These are phyloP conservation scores for Malurus leucopterus DNA, from an alignment of 2,797 vertebrate genomes.

Conservation along the genomic window DNA sequence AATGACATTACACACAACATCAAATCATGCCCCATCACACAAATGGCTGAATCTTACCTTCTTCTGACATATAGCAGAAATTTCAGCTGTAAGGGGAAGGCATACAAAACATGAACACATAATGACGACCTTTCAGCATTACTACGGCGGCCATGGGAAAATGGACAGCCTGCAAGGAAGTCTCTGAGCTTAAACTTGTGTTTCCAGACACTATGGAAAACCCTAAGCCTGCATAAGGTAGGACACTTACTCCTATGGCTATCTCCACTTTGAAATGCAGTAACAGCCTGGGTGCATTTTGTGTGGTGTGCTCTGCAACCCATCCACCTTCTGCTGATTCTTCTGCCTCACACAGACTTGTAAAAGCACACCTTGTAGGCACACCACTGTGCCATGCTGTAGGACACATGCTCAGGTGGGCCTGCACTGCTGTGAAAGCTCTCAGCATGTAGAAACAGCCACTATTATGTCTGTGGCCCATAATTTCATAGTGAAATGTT, in stretches of 20 bases:
- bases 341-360: not conserved
- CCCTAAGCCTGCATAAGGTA: not conserved
- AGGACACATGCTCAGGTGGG: not conserved
- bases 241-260: not conserved
- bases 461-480: not conserved
- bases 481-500: not conserved
- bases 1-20: slow-evolving; percentile 64
- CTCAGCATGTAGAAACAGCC: not conserved
- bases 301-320: not conserved
- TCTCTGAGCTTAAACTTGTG: not conserved
- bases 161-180: not conserved
- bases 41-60: slow-evolving; percentile 85
- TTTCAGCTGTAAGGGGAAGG: slow-evolving; percentile 91
- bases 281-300: not conserved
- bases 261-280: not conserved
- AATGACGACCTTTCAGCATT: not conserved
- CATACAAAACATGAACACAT: slow-evolving; percentile 74
- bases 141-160: slow-evolving; percentile 5
- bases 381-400: not conserved
- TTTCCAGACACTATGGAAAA: not conserved
- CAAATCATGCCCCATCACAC: slow-evolving; percentile 60
- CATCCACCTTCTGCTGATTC: not conserved
- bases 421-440: not conserved
- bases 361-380: not conserved
- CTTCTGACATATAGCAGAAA: slow-evolving; percentile 99